A percentile compares a stretch with the other conserved stretches of the same genome.
These are phyloP conservation scores for Decapterus maruadsi DNA, from an alignment of 2,797 vertebrate genomes.

Conservation along the genomic window DNA sequence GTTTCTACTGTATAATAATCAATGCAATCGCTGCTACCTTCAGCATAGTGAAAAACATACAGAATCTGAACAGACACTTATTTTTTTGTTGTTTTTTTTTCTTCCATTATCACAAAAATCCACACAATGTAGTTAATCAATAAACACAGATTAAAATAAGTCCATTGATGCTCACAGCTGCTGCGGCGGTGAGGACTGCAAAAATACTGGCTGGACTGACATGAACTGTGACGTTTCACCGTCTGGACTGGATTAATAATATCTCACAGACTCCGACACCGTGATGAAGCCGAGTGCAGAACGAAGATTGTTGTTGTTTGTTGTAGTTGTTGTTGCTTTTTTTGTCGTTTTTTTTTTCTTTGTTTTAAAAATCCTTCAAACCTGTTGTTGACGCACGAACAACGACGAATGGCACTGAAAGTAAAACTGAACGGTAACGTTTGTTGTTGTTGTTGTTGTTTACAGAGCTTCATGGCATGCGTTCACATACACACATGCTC, in stretches of 20 bases:
- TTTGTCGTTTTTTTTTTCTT: no score
- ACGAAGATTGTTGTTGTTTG: slow-evolving; percentile 27
- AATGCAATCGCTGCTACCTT: slow-evolving; percentile 79
- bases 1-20: slow-evolving; percentile 78
- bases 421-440: slow-evolving; percentile 69
- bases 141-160: slow-evolving; percentile 81
- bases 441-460: background rate
- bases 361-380: slow-evolving; percentile 46
- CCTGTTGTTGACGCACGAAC: slow-evolving; percentile 46
- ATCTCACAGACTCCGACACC: slow-evolving; percentile 64
- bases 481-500: slow-evolving; percentile 68
- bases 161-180: slow-evolving; percentile 72
- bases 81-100: slow-evolving; percentile 34
- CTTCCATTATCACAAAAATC: slow-evolving; percentile 84
- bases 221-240: slow-evolving; percentile 71
- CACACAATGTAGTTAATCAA: slow-evolving; percentile 79
- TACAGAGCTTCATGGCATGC: slow-evolving; percentile 74
- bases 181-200: slow-evolving; percentile 64
- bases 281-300: slow-evolving; percentile 50
- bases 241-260: slow-evolving; percentile 71
- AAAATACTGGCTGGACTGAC: slow-evolving; percentile 84
- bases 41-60: slow-evolving; percentile 83
- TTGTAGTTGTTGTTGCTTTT: no score
- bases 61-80: slow-evolving; percentile 82
- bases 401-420: slow-evolving; percentile 74